Evolutionary conservation across 2,797 vertebrate genomes (phyloP).

Genomic region (Anabacerthia variegaticeps): DNA sequence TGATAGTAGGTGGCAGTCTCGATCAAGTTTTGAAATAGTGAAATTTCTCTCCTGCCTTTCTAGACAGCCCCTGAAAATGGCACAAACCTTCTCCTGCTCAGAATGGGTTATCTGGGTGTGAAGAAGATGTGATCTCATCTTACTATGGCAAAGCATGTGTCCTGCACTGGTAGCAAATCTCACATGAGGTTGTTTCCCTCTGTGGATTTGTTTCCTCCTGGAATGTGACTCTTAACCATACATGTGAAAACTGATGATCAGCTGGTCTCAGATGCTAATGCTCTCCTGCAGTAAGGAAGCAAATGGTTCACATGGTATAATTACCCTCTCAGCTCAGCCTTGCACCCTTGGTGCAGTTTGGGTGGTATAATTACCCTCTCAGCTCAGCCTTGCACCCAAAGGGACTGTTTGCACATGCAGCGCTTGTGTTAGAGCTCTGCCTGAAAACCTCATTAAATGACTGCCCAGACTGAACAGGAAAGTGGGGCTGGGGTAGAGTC

Average conservation of each 20-base stretch:
- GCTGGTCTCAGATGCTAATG: not conserved
- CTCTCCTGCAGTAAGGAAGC: not conserved
- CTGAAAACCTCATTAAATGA: not conserved
- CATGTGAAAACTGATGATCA: not conserved
- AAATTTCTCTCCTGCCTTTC: not conserved
- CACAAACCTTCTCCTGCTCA: not conserved
- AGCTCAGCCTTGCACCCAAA: not conserved
- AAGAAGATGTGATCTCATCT: not conserved
- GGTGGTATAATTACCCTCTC: not conserved
- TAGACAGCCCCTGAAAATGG: fast-evolving
- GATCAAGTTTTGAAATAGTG: conserved; percentile 63
- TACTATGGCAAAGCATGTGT: not conserved
- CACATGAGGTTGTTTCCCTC: not conserved
- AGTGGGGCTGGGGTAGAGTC: not conserved
- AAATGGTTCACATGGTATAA: not conserved
- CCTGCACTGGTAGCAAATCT: not conserved
- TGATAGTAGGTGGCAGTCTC: conserved; percentile 76
- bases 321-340: not conserved
- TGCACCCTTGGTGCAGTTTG: too few species aligned
- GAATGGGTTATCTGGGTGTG: not conserved
- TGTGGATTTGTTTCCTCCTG: not conserved
- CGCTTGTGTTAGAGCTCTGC: not conserved
- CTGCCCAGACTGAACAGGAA: not conserved
- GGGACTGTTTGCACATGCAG: fast-evolving
- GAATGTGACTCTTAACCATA: not conserved